These are phyloP conservation scores for Portevinia maculata DNA, from an alignment of 2,888 invertebrate genomes.

Conservation along the genomic window DNA sequence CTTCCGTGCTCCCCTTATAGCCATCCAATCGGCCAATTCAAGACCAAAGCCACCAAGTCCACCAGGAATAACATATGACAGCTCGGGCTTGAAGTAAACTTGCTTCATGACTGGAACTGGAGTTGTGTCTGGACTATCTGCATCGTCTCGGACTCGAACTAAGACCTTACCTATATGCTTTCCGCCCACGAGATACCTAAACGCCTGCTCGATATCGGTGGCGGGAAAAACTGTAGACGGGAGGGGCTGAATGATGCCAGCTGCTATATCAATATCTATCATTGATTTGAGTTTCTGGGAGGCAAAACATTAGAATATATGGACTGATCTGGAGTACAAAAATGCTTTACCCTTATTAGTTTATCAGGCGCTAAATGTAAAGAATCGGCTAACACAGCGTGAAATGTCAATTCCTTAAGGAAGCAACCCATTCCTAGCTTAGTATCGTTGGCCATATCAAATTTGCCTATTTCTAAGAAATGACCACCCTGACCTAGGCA, in stretches of 20 bases:
- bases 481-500: conserved; percentile 96
- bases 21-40: conserved; percentile 95
- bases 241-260: conserved; percentile 90
- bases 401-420: conserved; percentile 98
- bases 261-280: conserved; percentile 91
- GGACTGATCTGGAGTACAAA: too few species aligned
- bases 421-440: conserved; percentile 95
- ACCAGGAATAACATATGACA: conserved; percentile 91
- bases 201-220: conserved; percentile 95
- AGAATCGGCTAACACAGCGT: conserved; percentile 97
- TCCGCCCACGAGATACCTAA: conserved; percentile 97
- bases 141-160: conserved; percentile 94
- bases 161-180: conserved; percentile 99
- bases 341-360: too few species aligned
- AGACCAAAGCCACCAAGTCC: conserved; percentile 98
- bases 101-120: too few species aligned
- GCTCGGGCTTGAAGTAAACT: conserved; percentile 90
- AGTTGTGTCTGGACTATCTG: conserved; percentile 78
- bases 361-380: too few species aligned
- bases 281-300: too few species aligned
- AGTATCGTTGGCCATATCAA: conserved; percentile 94
- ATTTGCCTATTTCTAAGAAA: conserved; percentile 99
- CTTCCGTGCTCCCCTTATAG: conserved; percentile 92
- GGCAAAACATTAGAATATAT: too few species aligned
- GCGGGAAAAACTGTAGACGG: conserved; percentile 94